Evolutionary conservation across 37 sponge, comb jelly and placozoan genomes (phyloP).

Genomic region (Lycopodina hypogea): DNA sequence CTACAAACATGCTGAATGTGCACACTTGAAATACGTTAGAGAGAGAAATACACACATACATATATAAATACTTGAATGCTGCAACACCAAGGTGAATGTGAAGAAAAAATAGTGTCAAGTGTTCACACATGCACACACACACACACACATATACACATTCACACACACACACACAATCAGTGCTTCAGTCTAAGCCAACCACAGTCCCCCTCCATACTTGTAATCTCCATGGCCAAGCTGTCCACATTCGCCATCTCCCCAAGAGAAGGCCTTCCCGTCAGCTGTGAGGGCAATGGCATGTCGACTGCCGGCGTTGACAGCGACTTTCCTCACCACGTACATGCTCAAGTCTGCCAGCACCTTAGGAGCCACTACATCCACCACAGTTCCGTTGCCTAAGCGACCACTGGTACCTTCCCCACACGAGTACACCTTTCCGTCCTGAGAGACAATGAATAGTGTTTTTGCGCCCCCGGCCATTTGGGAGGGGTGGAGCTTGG

Average conservation of each 20-base stretch:
- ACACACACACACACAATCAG: background rate
- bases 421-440: constrained; percentile 91
- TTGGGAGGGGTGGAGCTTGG: constrained; percentile 65
- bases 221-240: constrained; percentile 95
- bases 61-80: too few relatives aligned
- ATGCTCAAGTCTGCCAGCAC: constrained; percentile 66
- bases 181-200: background rate
- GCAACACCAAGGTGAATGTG: too few relatives aligned
- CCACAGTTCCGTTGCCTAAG: constrained; percentile 64
- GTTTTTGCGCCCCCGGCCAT: constrained; percentile 83
- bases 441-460: constrained; percentile 74
- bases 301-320: constrained; percentile 69
- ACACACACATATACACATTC: too few relatives aligned
- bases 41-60: too few relatives aligned
- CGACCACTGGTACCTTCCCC: constrained; percentile 84
- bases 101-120: too few relatives aligned
- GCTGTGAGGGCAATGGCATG: constrained; percentile 91
- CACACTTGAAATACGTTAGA: too few relatives aligned
- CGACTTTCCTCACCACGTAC: constrained; percentile 88
- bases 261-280: constrained; percentile 93
- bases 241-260: constrained; percentile 98
- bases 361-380: constrained; percentile 35
- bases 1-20: too few relatives aligned
- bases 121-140: too few relatives aligned
- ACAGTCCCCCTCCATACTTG: constrained; percentile 21